Evolutionary conservation across 2,113 vertebrate species (phyloP).

Genomic region (Zosterops pallidus): DNA sequence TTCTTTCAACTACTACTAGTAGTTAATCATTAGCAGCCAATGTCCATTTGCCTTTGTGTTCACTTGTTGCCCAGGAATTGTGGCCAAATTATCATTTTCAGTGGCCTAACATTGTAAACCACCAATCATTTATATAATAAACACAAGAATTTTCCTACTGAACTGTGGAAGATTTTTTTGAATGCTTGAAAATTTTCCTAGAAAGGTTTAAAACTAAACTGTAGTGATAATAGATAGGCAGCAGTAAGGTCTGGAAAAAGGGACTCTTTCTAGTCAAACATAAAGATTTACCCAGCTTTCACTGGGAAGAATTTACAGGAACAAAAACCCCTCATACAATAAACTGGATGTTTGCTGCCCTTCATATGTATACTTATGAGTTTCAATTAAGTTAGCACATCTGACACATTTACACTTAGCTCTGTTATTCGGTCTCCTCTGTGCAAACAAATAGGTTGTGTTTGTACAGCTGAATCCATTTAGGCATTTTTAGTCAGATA

Average conservation of each 20-base stretch:
- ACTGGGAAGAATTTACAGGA: background rate
- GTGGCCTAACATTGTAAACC: background rate
- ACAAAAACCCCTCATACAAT: background rate
- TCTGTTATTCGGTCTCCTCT: constrained; percentile 10
- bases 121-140: background rate
- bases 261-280: background rate
- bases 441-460: constrained; percentile 21
- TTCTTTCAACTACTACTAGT: background rate
- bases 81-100: background rate
- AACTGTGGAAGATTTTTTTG: background rate
- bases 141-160: background rate
- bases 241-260: background rate
- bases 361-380: constrained; percentile 23
- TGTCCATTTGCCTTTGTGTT: background rate
- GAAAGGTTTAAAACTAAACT: background rate
- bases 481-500: background rate
- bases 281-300: background rate
- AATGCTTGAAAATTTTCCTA: background rate
- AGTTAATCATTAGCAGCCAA: background rate
- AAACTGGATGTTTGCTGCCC: background rate
- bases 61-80: background rate
- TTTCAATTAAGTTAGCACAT: background rate
- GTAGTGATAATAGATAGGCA: background rate
- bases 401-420: constrained; percentile 31
- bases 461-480: constrained; percentile 46